These are phyloP conservation scores for Arothron firmamentum DNA, from an alignment of 2,113 vertebrate species.

Conservation along the genomic window DNA sequence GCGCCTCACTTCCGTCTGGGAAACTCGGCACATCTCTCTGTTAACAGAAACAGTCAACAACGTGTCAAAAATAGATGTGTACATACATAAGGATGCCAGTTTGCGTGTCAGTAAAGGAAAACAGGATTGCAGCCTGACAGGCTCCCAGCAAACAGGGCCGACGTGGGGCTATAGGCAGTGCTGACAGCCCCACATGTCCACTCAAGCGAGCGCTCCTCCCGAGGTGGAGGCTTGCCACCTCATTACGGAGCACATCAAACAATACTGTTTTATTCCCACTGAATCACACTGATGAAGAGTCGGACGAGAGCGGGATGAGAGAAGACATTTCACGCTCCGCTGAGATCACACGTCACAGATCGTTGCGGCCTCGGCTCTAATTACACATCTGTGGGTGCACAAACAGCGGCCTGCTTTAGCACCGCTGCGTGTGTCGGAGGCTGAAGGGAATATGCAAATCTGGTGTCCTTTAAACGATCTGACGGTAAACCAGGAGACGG, in stretches of 20 bases:
- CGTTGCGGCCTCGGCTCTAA: too few species aligned
- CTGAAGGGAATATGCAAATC: constrained; percentile 3
- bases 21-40: constrained; percentile 37
- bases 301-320: too few species aligned
- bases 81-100: too few species aligned
- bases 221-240: constrained; percentile 43
- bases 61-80: neutral
- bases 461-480: constrained; percentile 14
- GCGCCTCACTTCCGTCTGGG: constrained; percentile 1
- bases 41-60: constrained; percentile 5
- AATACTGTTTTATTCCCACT: constrained; percentile 34
- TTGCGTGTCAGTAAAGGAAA: neutral
- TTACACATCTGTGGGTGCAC: too few species aligned
- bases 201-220: constrained; percentile 29
- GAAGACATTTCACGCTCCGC: too few species aligned
- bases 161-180: constrained; percentile 12
- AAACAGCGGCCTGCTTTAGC: too few species aligned
- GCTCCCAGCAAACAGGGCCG: constrained; percentile 24
- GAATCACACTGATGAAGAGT: too few species aligned
- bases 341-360: too few species aligned
- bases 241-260: constrained; percentile 53
- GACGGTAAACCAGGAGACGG: constrained; percentile 1
- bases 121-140: neutral
- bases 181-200: constrained; percentile 36
- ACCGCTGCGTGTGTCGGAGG: neutral